A percentile compares a stretch with the other conserved stretches of the same genome.
Evolutionary conservation across 2,113 vertebrate genomes (phyloP).

Genomic region (Pygoscelis adeliae): DNA sequence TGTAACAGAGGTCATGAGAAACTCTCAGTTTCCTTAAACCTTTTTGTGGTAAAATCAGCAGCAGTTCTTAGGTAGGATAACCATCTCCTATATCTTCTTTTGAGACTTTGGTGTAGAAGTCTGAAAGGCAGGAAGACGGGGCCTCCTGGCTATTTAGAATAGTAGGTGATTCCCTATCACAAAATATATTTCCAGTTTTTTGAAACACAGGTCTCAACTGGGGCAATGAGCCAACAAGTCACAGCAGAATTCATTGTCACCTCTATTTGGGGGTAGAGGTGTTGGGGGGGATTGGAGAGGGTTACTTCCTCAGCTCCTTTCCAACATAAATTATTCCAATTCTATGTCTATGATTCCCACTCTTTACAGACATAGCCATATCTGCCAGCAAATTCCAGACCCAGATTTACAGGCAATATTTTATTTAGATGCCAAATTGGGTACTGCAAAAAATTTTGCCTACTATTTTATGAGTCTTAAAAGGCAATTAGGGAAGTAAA

Average conservation of each 20-base stretch:
- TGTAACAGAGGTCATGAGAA: neutral
- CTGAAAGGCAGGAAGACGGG: neutral
- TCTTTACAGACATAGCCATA: neutral
- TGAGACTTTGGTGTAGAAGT: neutral
- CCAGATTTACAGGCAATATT: neutral
- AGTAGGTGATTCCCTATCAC: neutral
- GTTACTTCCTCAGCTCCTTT: neutral
- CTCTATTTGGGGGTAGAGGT: neutral
- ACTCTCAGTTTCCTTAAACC: fast-evolving
- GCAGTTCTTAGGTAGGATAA: neutral
- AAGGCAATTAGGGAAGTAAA: neutral
- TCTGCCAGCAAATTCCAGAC: neutral
- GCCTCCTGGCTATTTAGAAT: neutral
- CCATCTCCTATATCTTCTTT: neutral
- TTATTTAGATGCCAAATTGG: neutral
- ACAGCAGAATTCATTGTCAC: neutral
- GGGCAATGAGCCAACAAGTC: neutral
- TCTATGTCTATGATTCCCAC: neutral
- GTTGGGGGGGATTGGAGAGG: neutral
- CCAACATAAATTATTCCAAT: neutral
- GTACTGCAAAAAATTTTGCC: neutral
- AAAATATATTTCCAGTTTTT: neutral
- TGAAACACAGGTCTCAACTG: neutral
- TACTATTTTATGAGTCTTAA: neutral
- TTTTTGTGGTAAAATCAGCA: neutral